These are phyloP conservation scores for Dipodomys stephensi DNA, from an alignment of 2,113 vertebrate genomes.

Conservation along the genomic window DNA sequence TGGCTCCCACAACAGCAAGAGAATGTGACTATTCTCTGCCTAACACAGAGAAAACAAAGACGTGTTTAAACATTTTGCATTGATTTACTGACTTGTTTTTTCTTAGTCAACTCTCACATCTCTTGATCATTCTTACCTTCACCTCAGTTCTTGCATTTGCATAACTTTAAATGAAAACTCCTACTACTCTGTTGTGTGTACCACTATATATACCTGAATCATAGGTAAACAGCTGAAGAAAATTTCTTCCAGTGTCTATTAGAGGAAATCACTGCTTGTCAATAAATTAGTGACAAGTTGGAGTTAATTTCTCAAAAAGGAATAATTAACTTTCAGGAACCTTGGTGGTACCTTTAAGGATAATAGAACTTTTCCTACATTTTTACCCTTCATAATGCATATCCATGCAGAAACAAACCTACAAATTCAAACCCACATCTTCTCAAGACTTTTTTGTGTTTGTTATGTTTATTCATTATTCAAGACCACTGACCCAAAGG, in stretches of 20 bases:
- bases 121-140: conserved; percentile 34
- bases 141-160: neutral
- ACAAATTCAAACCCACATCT: neutral
- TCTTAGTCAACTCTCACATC: neutral
- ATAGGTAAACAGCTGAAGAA: conserved; percentile 66
- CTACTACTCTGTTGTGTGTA: neutral
- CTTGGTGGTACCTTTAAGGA: conserved; percentile 42
- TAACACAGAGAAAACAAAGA: neutral
- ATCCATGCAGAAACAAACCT: neutral
- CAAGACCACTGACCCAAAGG: neutral
- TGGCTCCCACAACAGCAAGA: neutral
- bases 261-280: conserved; percentile 54
- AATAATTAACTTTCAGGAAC: conserved; percentile 72
- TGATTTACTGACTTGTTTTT: conserved; percentile 41
- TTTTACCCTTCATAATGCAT: conserved; percentile 30
- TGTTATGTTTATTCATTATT: conserved; percentile 45
- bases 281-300: conserved; percentile 49
- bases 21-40: neutral
- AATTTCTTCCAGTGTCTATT: conserved; percentile 68
- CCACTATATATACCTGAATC: conserved; percentile 42
- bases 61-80: conserved; percentile 2
- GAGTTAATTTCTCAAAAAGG: conserved; percentile 68
- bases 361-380: conserved; percentile 40
- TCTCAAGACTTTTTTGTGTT: neutral
- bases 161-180: conserved; percentile 41